Percentiles rank a stretch among this genome's conserved stretches.
Evolutionary conservation across 53 echinoderm and acorn worm genomes (phyloP).

Genomic region (Mesocentrotus franciscanus): DNA sequence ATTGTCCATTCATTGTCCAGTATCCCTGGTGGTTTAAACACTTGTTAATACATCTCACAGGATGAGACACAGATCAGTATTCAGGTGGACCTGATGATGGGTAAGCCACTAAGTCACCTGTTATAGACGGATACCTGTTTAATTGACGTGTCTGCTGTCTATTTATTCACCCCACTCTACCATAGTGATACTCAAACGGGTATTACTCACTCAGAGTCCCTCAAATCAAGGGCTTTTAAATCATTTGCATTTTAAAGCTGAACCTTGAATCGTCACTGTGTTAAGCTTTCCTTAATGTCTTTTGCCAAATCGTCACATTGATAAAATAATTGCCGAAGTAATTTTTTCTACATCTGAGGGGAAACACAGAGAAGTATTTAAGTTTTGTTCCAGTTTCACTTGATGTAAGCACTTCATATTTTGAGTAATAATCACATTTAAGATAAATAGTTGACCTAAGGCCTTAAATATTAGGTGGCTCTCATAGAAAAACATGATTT

Average conservation of each 20-base stretch:
- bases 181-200: constrained; percentile 8
- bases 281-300: background rate
- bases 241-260: background rate
- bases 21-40: constrained; percentile 10
- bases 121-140: constrained; percentile 17
- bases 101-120: constrained; percentile 23
- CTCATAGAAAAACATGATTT: no score
- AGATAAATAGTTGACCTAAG: no score
- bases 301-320: background rate
- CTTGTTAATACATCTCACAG: background rate
- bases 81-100: background rate
- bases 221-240: background rate
- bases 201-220: constrained; percentile 20
- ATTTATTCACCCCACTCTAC: background rate
- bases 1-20: background rate
- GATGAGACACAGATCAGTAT: background rate
- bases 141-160: constrained; percentile 39
- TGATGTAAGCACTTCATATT: no score
- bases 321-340: no score
- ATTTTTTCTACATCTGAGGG: no score
- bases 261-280: background rate
- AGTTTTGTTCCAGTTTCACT: no score
- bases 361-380: no score
- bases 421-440: no score
- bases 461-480: no score